Conservation (phyloP, 53 echinoderm and acorn worm species). For the Holothuria scabra region DNA sequence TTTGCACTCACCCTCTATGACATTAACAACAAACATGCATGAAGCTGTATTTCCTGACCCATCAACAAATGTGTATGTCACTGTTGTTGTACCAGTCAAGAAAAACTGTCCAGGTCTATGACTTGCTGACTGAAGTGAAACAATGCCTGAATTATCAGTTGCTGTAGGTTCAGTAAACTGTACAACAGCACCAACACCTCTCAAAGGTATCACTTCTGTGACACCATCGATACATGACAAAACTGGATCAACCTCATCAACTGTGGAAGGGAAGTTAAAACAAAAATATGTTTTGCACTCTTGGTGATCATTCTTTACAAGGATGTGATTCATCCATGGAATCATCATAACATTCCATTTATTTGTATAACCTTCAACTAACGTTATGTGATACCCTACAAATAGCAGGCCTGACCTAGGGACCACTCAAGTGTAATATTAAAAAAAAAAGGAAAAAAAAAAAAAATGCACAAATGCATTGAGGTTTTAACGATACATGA, state of each 20-base stretch:
- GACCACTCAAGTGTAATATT: too few species aligned
- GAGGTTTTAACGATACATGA: too few species aligned
- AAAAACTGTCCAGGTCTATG: slow-evolving; percentile 1
- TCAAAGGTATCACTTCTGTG: neutral
- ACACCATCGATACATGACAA: neutral
- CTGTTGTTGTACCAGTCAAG: neutral
- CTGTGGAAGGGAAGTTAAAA: neutral
- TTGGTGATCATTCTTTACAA: too few species aligned
- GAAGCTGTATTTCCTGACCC: neutral
- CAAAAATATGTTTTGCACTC: too few species aligned
- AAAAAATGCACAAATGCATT: too few species aligned
- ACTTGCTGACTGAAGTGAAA: neutral
- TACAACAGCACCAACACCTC: neutral
- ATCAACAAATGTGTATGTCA: neutral
- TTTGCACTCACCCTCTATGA: neutral
- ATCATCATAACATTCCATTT: too few species aligned
- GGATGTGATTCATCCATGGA: too few species aligned
- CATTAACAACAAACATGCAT: neutral
- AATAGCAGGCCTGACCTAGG: too few species aligned
- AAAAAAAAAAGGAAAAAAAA: too few species aligned
- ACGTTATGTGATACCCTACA: too few species aligned
- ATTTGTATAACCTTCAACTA: too few species aligned
- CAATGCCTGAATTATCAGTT: neutral
- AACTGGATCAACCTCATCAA: neutral
- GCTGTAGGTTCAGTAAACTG: too few species aligned